These are phyloP conservation scores for Pyrochroa serraticornis DNA, from an alignment of 2,888 invertebrate species.

Conservation along the genomic window DNA sequence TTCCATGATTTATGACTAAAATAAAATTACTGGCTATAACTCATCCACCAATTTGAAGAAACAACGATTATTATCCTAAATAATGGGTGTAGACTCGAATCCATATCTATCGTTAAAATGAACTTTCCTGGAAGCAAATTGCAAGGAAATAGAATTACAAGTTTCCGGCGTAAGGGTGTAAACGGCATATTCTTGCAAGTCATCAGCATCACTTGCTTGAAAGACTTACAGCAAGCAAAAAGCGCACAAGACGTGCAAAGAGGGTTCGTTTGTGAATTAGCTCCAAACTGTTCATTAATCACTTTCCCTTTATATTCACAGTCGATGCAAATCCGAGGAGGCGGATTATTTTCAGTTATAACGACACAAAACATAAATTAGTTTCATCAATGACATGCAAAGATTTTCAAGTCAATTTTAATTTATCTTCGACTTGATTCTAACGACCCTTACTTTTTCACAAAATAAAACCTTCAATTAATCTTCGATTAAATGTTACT, in stretches of 20 bases:
- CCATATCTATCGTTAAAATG: background rate
- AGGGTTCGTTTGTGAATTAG: conserved; percentile 45
- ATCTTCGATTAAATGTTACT: background rate
- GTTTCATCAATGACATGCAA: conserved; percentile 8
- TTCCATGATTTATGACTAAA: too few species aligned
- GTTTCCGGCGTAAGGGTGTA: conserved; percentile 13
- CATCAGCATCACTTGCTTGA: conserved; percentile 25
- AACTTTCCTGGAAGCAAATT: conserved; percentile 11
- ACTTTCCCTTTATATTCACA: conserved; percentile 37
- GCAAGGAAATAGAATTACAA: too few species aligned
- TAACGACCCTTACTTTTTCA: too few species aligned
- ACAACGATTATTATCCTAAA: too few species aligned
- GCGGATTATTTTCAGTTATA: conserved; percentile 17
- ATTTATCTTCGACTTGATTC: too few species aligned
- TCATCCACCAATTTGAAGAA: too few species aligned
- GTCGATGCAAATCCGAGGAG: conserved; percentile 26
- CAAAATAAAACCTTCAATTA: conserved; percentile 6
- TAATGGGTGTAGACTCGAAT: too few species aligned
- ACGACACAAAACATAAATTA: conserved; percentile 18
- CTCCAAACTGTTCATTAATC: conserved; percentile 44
- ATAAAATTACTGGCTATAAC: too few species aligned
- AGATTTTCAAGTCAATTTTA: background rate
- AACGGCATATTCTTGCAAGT: conserved; percentile 26
- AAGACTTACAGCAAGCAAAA: conserved; percentile 25
- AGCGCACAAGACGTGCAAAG: conserved; percentile 43